Conservation (phyloP, 2,797 vertebrate genomes). For the Heterohyrax brucei region DNA sequence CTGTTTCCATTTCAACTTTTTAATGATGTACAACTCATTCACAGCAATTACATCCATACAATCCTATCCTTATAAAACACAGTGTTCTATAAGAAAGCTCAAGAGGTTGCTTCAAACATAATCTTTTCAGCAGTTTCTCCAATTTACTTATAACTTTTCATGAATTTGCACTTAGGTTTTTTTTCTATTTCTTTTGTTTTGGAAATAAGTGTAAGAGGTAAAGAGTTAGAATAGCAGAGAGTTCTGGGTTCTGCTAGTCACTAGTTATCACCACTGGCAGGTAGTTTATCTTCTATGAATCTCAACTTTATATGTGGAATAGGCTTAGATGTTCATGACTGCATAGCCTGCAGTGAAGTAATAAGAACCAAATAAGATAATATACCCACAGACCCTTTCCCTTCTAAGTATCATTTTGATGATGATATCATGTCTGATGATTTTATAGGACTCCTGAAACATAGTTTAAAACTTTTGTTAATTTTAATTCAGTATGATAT, state of each 20-base stretch:
- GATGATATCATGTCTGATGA: not conserved
- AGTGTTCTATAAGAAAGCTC: not conserved
- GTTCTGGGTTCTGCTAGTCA: not conserved
- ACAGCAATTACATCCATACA: too few relatives aligned
- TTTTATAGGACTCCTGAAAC: slow-evolving; percentile 14
- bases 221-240: not conserved
- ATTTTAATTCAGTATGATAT: not conserved
- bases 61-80: too few relatives aligned
- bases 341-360: not conserved
- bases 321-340: not conserved
- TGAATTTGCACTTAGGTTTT: not conserved
- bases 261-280: not conserved
- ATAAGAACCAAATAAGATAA: not conserved
- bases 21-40: too few relatives aligned
- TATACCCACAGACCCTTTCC: not conserved
- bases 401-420: not conserved
- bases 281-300: not conserved
- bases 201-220: not conserved
- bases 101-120: not conserved
- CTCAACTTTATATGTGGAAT: not conserved
- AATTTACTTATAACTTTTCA: not conserved
- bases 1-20: too few relatives aligned
- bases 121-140: not conserved
- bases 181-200: not conserved
- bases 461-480: not conserved